Evolutionary conservation across 1,140 invertebrate species (phyloP).

Genomic region (Protaetia brevitarsis): DNA sequence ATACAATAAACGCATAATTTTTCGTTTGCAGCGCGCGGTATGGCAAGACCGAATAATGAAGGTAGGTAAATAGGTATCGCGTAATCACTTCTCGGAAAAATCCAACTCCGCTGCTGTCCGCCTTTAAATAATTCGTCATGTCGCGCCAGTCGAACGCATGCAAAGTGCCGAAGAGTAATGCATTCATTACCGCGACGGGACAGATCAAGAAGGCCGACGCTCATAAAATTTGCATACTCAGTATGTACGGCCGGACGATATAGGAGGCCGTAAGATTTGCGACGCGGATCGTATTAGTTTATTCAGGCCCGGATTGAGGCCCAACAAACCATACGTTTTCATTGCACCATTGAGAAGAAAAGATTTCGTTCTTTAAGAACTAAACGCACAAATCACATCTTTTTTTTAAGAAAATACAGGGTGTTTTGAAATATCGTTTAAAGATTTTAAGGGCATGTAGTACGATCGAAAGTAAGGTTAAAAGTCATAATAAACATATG

Average conservation of each 20-base stretch:
- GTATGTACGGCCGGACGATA: neutral
- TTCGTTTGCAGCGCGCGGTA: neutral
- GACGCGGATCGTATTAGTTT: too few relatives aligned
- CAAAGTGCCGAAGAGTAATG: slow-evolving; percentile 18
- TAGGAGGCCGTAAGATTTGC: neutral
- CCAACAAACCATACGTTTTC: too few relatives aligned
- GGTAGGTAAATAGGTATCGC: neutral
- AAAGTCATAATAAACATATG: too few relatives aligned
- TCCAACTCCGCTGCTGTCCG: neutral
- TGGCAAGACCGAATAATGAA: neutral
- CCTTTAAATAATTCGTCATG: slow-evolving; percentile 22
- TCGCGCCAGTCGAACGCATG: neutral
- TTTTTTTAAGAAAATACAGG: too few relatives aligned
- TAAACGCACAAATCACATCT: too few relatives aligned
- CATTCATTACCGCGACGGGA: slow-evolving; percentile 17
- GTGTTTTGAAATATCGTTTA: too few relatives aligned
- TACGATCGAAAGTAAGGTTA: too few relatives aligned
- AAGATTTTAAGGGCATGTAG: too few relatives aligned
- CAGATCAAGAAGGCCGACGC: slow-evolving; percentile 21
- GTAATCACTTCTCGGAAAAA: slow-evolving; percentile 19
- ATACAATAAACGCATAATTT: slow-evolving; percentile 22
- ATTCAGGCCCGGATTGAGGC: too few relatives aligned
- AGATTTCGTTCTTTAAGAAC: too few relatives aligned
- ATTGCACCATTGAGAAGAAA: too few relatives aligned
- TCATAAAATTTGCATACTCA: slow-evolving; percentile 22